phyloP scores from a whole-genome alignment of 2,888 invertebrate genomes.

The Tillus elongatus region DNA sequence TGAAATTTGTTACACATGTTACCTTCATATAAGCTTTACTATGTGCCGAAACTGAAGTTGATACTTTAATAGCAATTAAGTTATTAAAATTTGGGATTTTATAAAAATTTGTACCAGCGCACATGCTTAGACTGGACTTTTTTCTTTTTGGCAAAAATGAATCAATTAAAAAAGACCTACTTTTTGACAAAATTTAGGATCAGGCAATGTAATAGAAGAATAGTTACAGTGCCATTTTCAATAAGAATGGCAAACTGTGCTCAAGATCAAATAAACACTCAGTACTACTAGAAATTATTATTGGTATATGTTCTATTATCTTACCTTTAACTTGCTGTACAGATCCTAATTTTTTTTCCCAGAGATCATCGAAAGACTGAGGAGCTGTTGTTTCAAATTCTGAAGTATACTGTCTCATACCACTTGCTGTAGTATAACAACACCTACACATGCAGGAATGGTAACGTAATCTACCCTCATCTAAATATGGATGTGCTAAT shows the following conservation, averaged over 20 bases:
- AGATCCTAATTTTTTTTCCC: slow-evolving; percentile 91
- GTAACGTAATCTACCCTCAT: slow-evolving; percentile 95
- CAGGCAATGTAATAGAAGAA: no score
- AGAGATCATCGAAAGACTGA: slow-evolving; percentile 87
- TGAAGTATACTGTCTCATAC: slow-evolving; percentile 76
- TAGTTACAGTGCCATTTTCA: no score
- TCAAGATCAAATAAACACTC: not conserved
- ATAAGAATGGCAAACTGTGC: slow-evolving; percentile 3
- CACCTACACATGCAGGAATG: slow-evolving; percentile 99
- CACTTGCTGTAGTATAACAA: slow-evolving; percentile 73
- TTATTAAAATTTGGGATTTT: no score
- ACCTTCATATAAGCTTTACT: no score
- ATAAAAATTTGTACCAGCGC: no score
- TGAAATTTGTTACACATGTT: no score
- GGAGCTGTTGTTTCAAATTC: slow-evolving; percentile 90
- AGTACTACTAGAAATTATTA: not conserved
- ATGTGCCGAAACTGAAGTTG: no score
- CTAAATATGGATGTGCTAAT: slow-evolving; percentile 92
- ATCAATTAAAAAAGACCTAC: no score
- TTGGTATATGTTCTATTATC: not conserved
- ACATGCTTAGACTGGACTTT: no score
- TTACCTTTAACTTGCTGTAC: slow-evolving; percentile 93
- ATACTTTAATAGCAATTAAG: no score
- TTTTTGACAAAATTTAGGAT: no score
- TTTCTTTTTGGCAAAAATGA: no score